Evolutionary conservation across 2,888 invertebrate species (phyloP), one percentile per base, ranked within the genome.

Genomic region (Caenorhabditis wallacei): DNA sequence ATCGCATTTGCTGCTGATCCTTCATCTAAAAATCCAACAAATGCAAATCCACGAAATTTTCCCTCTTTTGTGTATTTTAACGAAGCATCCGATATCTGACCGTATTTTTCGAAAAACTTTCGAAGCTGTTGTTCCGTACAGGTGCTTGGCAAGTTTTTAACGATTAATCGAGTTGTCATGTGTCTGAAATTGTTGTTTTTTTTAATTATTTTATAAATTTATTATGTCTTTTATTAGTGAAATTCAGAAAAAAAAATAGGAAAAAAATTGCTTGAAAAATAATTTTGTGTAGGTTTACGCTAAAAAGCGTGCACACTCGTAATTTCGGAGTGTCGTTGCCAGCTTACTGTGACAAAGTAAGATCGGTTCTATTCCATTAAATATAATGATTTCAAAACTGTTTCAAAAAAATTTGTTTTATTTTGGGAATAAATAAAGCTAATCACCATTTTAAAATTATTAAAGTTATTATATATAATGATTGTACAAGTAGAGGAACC

Each of bases 1-100:
- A 95, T 94, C 0, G 98, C 98, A 40, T 94, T 94, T 61, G 94
- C 91, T 0, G 97, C 97, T 91, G 96, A 95, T 61, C 95, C 94
- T 83, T 95, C 95, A 24, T 94, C 94, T 91, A 95, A 95, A 92
- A 95, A 98, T 8, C 98, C 98, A 88, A 99, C 94, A 92, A 98
- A 98, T 4, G 95, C 96, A 93, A 98, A 98, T 90, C 95, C 95
- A 80, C 98, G 94, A 92, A 98, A 98, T 92, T 95, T 95, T 10
- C 98, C 97, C 35, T 88, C 87, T 70, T 95, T 94, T 0, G 96
- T 96, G 91, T 95, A 97, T 92, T 98, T 98, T 8, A 98, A 93
- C 90, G 96, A 96, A 8, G 97, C 94, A 93, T 99, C 98, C 8
- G 98, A 98, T 10, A 99, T 66, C 8, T 80, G 61, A 11, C 91